Evolutionary conservation across 1,140 invertebrate genomes (phyloP), one percentile per base, ranked within the genome.

Genomic region (Drosophila pallidifrons): DNA sequence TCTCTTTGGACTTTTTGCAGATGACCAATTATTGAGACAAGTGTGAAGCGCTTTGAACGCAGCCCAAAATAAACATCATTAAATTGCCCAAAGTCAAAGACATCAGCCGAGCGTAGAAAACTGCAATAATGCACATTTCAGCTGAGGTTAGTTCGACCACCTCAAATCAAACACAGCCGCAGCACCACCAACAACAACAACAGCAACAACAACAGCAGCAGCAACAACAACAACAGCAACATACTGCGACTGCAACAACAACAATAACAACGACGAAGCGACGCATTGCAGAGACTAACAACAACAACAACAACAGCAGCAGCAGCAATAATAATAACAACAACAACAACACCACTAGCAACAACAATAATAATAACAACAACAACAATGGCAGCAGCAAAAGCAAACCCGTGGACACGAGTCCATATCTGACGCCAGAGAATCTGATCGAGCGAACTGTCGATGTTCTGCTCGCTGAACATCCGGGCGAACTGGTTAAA

Each of bases 401-500:
- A 58, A 82, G 72, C 65, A 92, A 92, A 51, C 57, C 80, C 5
- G 82, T 92, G 43, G 91, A 92, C 46, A 76, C 93, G 5, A 94
- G 93, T 79, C 94, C 95, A 55, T 94, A 94, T 30, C 91, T 97
- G 70, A 97, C 96, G n/a, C 96, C 96, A 11, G 96, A 97, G 86
- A 93, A 96, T 46, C 92, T 98, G 58, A 96, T 96, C n/a, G 96
- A 98, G 88, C 94, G 96, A 20, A 97, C 96, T 0, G 93, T 97
- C 73, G 96, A 97, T 82, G 96, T 96, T 6, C 93, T 97, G 5
- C 92, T 98, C 57, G 95, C 96, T 20, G 98, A 99, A 91, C 97
- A 98, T 93, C 97, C 96, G 6, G 98, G 97, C 7, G 98, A 99
- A 94, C 94, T 99, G 51, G 96, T 99, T 59, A 95, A 98, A 87